phyloP scores from a whole-genome alignment of 2,888 invertebrate genomes.

The Lapara coniferarum region DNA sequence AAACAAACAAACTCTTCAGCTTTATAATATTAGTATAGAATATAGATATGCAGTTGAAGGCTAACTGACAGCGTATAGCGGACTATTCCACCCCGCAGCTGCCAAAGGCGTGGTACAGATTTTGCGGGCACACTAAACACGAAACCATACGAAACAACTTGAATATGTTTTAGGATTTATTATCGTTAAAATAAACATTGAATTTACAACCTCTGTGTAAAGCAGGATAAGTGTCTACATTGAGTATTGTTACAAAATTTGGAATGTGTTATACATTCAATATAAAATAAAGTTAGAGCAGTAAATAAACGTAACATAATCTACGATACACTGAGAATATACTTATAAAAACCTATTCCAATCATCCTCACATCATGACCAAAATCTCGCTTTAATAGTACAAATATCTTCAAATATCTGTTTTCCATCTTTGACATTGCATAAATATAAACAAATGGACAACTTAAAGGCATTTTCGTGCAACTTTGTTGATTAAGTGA shows the following conservation, averaged over 20 bases:
- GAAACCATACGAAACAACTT: background rate
- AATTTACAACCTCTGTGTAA: conserved; percentile 35
- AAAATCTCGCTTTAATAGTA: background rate
- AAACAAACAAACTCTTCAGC: too few relatives aligned
- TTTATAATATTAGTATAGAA: too few relatives aligned
- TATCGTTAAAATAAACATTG: background rate
- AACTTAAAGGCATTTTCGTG: too few relatives aligned
- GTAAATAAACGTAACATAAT: conserved; percentile 8
- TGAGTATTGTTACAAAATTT: conserved; percentile 32
- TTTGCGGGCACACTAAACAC: too few relatives aligned
- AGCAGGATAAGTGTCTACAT: conserved; percentile 34
- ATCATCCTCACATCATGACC: background rate
- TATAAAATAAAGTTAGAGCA: background rate
- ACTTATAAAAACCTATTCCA: conserved; percentile 2
- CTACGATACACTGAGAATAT: conserved; percentile 3
- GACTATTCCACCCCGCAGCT: too few relatives aligned
- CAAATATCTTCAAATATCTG: too few relatives aligned
- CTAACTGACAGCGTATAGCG: too few relatives aligned
- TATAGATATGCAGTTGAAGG: too few relatives aligned
- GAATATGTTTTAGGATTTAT: background rate
- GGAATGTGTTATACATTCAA: conserved; percentile 31
- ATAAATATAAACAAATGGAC: too few relatives aligned
- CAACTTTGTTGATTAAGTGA: background rate
- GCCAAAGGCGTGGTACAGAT: too few relatives aligned
- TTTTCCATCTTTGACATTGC: too few relatives aligned